Evolutionary conservation across 2,113 vertebrate species (phyloP).

Genomic region (Piprites chloris): DNA sequence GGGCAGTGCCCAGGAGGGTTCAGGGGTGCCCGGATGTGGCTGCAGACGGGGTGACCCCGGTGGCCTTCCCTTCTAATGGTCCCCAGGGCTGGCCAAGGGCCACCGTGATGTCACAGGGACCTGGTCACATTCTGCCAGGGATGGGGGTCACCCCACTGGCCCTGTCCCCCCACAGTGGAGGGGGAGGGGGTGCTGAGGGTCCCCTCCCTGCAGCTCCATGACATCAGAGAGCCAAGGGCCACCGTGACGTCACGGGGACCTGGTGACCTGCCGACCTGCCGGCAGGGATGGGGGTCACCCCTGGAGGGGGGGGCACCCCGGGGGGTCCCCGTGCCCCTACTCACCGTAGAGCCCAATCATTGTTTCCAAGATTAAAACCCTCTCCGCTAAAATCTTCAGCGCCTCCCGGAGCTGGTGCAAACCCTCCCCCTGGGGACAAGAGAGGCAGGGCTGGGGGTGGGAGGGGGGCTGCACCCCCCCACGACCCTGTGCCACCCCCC

Average conservation of each 20-base stretch:
- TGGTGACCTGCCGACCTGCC: background rate
- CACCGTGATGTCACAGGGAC: background rate
- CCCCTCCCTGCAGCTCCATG: background rate
- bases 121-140: too few species aligned
- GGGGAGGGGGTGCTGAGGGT: background rate
- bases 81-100: background rate
- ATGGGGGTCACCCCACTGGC: too few species aligned
- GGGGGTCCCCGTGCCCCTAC: slow-evolving; percentile 71
- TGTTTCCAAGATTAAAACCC: slow-evolving; percentile 99
- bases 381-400: slow-evolving; percentile 99
- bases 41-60: background rate
- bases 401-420: slow-evolving; percentile 99
- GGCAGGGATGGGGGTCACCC: background rate
- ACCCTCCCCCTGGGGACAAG: slow-evolving; percentile 91
- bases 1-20: background rate
- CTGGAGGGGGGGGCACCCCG: background rate
- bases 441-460: background rate
- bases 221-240: background rate
- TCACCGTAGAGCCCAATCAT: slow-evolving; percentile 99
- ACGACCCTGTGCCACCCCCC: background rate
- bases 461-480: background rate
- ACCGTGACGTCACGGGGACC: rapidly evolving
- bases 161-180: too few species aligned
- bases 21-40: background rate
- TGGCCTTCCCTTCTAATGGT: background rate